Evolutionary conservation across 2,888 invertebrate genomes (phyloP), one percentile per base, ranked within the genome.

Genomic region (Cecidostiba fungosa): DNA sequence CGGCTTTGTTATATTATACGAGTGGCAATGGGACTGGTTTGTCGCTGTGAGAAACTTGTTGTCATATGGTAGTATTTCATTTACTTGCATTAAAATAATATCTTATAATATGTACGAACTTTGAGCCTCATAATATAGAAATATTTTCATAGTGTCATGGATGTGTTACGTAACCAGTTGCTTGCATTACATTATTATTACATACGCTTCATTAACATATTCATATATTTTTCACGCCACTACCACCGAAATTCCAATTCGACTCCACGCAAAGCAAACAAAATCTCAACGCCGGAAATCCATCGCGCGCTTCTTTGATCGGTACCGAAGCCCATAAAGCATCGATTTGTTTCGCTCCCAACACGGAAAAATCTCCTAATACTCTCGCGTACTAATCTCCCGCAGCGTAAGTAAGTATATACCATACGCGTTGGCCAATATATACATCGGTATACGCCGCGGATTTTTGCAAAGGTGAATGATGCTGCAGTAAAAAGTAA

Each of bases 401-500:
- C 16, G 0, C 16, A 19, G 19, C 50, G 50, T 5, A n/a, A n/a
- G n/a, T n/a, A n/a, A n/a, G n/a, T n/a, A n/a, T n/a, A n/a, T n/a
- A n/a, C n/a, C n/a, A n/a, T n/a, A n/a, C n/a, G n/a, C n/a, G n/a
- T n/a, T n/a, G n/a, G n/a, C n/a, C n/a, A n/a, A n/a, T n/a, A 16
- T 47, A 47, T 1, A 14, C 16, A 3, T 47, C 14, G 54, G 54
- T 54, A n/a, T 59, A 23, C 23, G 23, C 6, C 5, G 62, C 14
- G 66, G 10, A 73, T 73, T 81, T 81, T 81, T 32, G 32, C 50
- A 19, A 29, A 50, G 76, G 73, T 73, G 79, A 84, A 80, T 81
- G 85, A 82, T 77, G 82, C 81, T 50, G 82, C 59, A 85, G 82
- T 85, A 78, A 85, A 82, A 85, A 54, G 59, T 85, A 85, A 85